phyloP scores from a whole-genome alignment of 2,888 invertebrate species.

The Trilocha varians region DNA sequence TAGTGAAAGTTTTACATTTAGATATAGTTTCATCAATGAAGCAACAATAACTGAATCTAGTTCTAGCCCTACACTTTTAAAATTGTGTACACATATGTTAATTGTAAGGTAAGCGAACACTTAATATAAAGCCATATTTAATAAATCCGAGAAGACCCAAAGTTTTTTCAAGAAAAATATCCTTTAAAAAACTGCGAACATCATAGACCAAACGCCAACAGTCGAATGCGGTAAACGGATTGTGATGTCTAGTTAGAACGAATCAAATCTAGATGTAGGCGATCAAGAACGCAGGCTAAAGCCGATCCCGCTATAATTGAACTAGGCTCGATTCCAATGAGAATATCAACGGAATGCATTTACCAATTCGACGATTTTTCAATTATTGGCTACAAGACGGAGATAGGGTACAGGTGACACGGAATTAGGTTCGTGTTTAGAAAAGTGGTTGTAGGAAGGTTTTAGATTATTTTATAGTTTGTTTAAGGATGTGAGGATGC shows the following conservation, averaged over 20 bases:
- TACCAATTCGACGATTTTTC: slow-evolving; percentile 1
- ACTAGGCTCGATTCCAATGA: slow-evolving; percentile 34
- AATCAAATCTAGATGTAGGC: slow-evolving; percentile 59
- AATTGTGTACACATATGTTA: no score
- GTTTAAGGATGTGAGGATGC: no score
- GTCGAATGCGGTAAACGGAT: slow-evolving; percentile 55
- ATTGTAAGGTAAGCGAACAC: no score
- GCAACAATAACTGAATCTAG: neutral
- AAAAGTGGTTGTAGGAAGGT: no score
- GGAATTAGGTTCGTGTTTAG: no score
- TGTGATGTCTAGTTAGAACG: slow-evolving; percentile 61
- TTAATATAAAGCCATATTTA: neutral
- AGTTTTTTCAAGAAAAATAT: no score
- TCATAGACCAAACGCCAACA: slow-evolving; percentile 52
- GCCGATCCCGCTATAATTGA: slow-evolving; percentile 39
- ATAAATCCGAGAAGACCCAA: no score
- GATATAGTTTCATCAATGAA: neutral
- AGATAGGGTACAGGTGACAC: neutral
- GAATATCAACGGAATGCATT: slow-evolving; percentile 9
- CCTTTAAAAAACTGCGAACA: slow-evolving; percentile 22
- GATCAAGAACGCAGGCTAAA: slow-evolving; percentile 29
- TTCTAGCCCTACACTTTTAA: no score
- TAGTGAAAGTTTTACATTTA: neutral
- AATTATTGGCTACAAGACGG: slow-evolving; percentile 2
- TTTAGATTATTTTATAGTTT: no score